Percentiles rank a stretch among this genome's conserved stretches.
These are phyloP conservation scores for Lagorchestes hirsutus DNA, from an alignment of 2,797 vertebrate genomes.

Conservation along the genomic window DNA sequence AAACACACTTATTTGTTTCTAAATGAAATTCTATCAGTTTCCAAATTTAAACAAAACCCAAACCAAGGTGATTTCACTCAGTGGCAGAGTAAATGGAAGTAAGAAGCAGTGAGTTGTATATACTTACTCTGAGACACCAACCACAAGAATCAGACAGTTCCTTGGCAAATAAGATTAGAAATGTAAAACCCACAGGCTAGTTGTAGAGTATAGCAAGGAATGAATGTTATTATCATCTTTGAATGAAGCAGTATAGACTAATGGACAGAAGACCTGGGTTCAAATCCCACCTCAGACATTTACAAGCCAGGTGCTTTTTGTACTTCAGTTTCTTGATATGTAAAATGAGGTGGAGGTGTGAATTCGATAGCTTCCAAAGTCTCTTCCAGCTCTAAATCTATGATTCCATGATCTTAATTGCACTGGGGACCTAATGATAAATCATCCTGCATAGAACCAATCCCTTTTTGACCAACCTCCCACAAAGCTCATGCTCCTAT, in stretches of 20 bases:
- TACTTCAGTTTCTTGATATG: neutral
- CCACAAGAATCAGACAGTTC: neutral
- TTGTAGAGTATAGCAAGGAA: neutral
- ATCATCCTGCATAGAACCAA: neutral
- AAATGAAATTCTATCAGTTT: slow-evolving; percentile 16
- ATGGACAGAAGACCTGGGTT: neutral
- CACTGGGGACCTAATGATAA: neutral
- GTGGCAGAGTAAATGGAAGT: neutral
- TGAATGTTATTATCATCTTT: neutral
- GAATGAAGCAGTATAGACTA: neutral
- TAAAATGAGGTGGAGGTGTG: neutral
- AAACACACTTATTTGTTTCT: neutral
- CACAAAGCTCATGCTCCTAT: neutral
- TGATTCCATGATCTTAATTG: neutral
- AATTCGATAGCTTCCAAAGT: neutral
- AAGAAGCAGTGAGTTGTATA: neutral
- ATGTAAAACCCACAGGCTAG: neutral
- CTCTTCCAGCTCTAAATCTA: neutral
- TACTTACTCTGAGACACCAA: neutral
- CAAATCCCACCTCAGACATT: neutral
- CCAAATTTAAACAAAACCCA: slow-evolving; percentile 13
- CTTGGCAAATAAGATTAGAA: neutral
- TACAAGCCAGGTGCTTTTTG: neutral
- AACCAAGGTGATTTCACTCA: neutral
- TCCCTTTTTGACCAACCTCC: neutral